phyloP scores from a whole-genome alignment of 2,113 vertebrate genomes.

The Sturnira hondurensis region DNA sequence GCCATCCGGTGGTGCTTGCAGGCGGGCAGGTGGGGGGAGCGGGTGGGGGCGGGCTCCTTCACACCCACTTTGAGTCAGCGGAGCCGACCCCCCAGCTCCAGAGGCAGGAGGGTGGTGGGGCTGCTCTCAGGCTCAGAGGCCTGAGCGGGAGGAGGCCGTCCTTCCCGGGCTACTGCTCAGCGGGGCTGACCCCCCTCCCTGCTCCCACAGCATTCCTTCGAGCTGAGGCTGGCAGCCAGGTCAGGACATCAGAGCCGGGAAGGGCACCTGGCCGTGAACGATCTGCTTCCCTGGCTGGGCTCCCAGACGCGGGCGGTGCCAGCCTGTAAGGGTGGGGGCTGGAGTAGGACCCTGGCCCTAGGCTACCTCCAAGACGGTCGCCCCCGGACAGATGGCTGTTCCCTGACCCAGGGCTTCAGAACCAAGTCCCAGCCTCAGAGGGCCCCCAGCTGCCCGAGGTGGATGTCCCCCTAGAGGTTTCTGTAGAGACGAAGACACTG shows the following conservation, averaged over 20 bases:
- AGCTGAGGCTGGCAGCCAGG: constrained; percentile 38
- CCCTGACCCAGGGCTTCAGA: neutral
- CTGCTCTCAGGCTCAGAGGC: accelerated
- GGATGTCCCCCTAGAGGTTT: accelerated
- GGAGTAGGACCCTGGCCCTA: neutral
- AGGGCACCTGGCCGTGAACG: constrained; percentile 31
- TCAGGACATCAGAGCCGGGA: neutral
- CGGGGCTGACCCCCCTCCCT: neutral
- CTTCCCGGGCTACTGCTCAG: neutral
- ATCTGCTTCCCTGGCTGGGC: neutral
- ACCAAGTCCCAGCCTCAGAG: neutral
- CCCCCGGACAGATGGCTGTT: neutral
- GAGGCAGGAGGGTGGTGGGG: accelerated
- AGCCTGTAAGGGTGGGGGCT: neutral
- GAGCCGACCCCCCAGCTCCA: accelerated
- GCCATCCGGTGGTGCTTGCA: accelerated
- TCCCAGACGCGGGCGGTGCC: neutral
- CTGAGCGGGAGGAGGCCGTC: neutral
- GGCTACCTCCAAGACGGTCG: accelerated
- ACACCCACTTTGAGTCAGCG: neutral
- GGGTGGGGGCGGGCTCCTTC: no score
- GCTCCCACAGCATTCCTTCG: constrained; percentile 7
- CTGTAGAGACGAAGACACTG: accelerated
- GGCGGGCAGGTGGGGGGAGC: neutral
- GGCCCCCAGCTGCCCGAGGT: neutral